These are phyloP conservation scores for Prionailurus bengalensis DNA, from an alignment of 2,113 vertebrate species.

Conservation along the genomic window DNA sequence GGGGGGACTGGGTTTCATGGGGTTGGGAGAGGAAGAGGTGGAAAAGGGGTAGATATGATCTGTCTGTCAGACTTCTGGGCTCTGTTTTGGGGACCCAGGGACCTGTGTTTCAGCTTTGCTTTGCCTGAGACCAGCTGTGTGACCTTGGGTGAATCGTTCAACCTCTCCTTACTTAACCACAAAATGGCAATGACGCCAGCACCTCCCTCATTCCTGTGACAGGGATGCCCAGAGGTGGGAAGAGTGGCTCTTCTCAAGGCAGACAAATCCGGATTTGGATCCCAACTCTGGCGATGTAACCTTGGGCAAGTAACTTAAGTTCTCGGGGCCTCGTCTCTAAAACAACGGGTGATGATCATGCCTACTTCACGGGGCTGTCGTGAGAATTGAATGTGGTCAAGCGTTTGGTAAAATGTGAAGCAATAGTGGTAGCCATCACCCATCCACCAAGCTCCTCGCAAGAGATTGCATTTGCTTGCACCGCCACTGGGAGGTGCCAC, in stretches of 20 bases:
- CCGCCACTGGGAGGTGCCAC: neutral
- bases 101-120: neutral
- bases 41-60: neutral
- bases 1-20: neutral
- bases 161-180: neutral
- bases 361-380: neutral
- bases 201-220: neutral
- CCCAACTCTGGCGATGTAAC: neutral
- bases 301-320: neutral
- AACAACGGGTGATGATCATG: neutral
- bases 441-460: neutral
- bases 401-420: neutral
- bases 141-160: slow-evolving; percentile 15
- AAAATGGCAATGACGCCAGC: neutral
- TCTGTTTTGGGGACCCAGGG: neutral
- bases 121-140: neutral
- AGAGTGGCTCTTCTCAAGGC: neutral
- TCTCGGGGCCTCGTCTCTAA: neutral
- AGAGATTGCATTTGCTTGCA: neutral
- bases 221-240: neutral
- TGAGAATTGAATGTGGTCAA: neutral
- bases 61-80: slow-evolving; percentile 13
- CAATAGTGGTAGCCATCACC: neutral
- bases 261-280: neutral
- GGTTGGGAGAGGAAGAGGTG: neutral